Evolutionary conservation across 2,113 vertebrate genomes (phyloP).

Genomic region (Saguinus midas): DNA sequence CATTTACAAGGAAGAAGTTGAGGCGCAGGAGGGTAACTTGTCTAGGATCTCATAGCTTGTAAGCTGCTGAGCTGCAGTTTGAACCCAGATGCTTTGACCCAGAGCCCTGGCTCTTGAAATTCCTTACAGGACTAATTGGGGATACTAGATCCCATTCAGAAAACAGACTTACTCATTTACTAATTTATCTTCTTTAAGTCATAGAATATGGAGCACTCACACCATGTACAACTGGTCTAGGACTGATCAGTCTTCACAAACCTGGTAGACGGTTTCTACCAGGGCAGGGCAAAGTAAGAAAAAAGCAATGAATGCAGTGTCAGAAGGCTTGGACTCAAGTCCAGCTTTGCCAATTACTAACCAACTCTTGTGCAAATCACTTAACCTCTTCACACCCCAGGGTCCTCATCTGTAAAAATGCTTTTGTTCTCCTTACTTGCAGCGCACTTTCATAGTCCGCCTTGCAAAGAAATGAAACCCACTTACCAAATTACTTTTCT

Average conservation of each 20-base stretch:
- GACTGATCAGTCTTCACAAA: neutral
- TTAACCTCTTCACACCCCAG: neutral
- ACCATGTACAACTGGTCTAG: neutral
- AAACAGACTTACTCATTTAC: neutral
- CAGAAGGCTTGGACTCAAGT: neutral
- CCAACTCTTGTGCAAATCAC: neutral
- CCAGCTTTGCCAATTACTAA: neutral
- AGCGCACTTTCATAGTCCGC: neutral
- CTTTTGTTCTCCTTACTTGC: neutral
- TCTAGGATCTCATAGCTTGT: neutral
- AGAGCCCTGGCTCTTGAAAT: neutral
- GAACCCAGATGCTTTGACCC: neutral
- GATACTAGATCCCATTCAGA: neutral
- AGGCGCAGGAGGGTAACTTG: neutral
- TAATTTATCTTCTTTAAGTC: neutral
- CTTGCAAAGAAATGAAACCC: neutral
- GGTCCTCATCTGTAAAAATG: neutral
- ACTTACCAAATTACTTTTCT: neutral
- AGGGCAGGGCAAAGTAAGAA: fast-evolving
- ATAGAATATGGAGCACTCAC: neutral
- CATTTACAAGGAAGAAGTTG: neutral
- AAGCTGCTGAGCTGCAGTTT: neutral
- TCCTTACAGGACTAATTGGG: neutral
- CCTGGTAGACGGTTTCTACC: neutral
- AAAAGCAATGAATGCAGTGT: slow-evolving; percentile 26